These are phyloP conservation scores for Chondrosia reniformis DNA, from an alignment of 37 sponge, comb jelly and placozoan genomes.

Conservation along the genomic window DNA sequence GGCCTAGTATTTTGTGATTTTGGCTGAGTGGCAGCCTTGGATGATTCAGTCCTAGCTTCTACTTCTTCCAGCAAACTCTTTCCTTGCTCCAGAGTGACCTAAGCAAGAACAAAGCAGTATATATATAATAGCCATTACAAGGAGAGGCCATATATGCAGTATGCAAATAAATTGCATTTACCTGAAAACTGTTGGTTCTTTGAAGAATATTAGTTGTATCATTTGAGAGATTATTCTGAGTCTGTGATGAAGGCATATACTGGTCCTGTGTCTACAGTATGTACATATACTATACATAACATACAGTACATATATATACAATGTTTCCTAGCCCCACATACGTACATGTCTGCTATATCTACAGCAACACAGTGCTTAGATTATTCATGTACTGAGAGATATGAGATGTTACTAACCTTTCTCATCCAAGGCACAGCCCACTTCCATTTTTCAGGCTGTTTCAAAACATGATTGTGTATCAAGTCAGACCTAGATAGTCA, in stretches of 20 bases:
- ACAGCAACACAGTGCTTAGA: not conserved
- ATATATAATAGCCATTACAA: too few species aligned
- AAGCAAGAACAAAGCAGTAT: too few species aligned
- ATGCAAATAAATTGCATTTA: too few species aligned
- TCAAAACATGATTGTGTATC: slow-evolving; percentile 48
- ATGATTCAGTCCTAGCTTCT: too few species aligned
- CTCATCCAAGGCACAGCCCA: slow-evolving; percentile 79
- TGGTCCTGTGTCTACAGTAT: slow-evolving; percentile 32
- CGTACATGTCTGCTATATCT: not conserved
- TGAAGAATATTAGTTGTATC: slow-evolving; percentile 81
- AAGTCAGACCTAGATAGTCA: slow-evolving; percentile 37
- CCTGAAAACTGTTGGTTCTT: slow-evolving; percentile 93
- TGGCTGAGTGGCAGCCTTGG: too few species aligned
- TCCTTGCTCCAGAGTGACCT: too few species aligned
- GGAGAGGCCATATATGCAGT: too few species aligned
- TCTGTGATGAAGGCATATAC: slow-evolving; percentile 36
- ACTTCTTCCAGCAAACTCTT: too few species aligned
- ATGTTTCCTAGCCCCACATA: slow-evolving; percentile 11
- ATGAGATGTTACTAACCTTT: not conserved
- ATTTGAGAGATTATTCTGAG: slow-evolving; percentile 67
- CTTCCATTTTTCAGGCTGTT: slow-evolving; percentile 64
- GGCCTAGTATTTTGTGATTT: too few species aligned
- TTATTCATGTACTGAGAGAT: not conserved
- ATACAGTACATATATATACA: slow-evolving; percentile 7
- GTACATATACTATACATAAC: not conserved